These are phyloP conservation scores for Melanotus villosus DNA, from an alignment of 2,888 invertebrate genomes.

Conservation along the genomic window DNA sequence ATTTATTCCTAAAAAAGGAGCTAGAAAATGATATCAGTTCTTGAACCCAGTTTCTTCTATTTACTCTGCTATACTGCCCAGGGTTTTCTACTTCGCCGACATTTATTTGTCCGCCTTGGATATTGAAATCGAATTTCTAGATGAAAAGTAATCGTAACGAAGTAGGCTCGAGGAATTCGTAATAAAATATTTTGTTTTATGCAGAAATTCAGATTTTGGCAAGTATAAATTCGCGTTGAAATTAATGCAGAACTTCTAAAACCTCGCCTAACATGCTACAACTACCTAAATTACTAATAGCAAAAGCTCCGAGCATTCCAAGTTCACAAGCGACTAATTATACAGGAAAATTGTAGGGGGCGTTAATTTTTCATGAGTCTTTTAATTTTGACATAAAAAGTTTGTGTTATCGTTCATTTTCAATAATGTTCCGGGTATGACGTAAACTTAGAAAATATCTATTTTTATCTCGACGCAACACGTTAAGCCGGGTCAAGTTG, in stretches of 20 bases:
- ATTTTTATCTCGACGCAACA: not conserved
- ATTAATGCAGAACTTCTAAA: not conserved
- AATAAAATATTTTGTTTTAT: not conserved
- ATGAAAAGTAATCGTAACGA: slow-evolving; percentile 6
- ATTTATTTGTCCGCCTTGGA: slow-evolving; percentile 20
- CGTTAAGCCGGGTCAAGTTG: slow-evolving; percentile 5
- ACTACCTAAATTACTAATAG: not conserved
- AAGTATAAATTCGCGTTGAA: not conserved
- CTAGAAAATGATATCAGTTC: too few relatives aligned
- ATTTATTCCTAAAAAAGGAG: too few relatives aligned
- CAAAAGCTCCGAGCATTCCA: not conserved
- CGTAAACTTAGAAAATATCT: not conserved
- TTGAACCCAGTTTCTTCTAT: too few relatives aligned
- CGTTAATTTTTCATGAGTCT: not conserved
- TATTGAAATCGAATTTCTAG: slow-evolving; percentile 18
- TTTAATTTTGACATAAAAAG: not conserved
- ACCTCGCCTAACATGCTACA: not conserved
- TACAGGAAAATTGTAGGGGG: too few relatives aligned
- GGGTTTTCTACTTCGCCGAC: slow-evolving; percentile 23
- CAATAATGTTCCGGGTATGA: not conserved
- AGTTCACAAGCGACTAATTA: not conserved
- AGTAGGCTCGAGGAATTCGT: not conserved
- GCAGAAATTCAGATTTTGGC: not conserved
- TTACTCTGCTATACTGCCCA: slow-evolving; percentile 17
- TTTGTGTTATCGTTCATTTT: not conserved